Percentiles rank a stretch among this genome's conserved stretches.
Conservation (phyloP, 2,888 invertebrate genomes). For the Platerodrilus igneus region DNA sequence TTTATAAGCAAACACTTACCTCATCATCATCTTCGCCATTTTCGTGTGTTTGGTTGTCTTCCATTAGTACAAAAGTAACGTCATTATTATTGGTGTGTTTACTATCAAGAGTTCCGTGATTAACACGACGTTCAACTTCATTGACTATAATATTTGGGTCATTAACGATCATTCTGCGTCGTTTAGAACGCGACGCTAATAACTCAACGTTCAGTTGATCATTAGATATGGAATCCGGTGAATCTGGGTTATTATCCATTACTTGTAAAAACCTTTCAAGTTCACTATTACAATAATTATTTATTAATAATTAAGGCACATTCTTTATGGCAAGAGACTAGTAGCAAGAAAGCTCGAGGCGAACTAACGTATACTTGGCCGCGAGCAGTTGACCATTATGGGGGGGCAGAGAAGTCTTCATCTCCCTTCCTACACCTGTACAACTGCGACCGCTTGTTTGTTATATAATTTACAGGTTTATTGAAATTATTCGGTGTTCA, state of each 20-base stretch:
- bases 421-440: slow-evolving; percentile 37
- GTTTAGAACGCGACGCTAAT: slow-evolving; percentile 42
- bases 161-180: slow-evolving; percentile 36
- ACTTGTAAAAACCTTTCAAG: slow-evolving; percentile 10
- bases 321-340: slow-evolving; percentile 41
- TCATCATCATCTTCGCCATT: slow-evolving; percentile 43
- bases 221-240: slow-evolving; percentile 46
- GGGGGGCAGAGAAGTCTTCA: slow-evolving; percentile 34
- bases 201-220: slow-evolving; percentile 46
- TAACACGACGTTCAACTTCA: slow-evolving; percentile 21
- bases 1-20: slow-evolving; percentile 35
- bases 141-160: slow-evolving; percentile 25
- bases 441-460: slow-evolving; percentile 36
- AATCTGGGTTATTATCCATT: slow-evolving; percentile 46
- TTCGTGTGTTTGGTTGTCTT: slow-evolving; percentile 40
- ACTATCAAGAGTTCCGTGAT: slow-evolving; percentile 35
- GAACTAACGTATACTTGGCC: slow-evolving; percentile 45
- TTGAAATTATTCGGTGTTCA: no score
- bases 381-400: slow-evolving; percentile 44
- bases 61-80: slow-evolving; percentile 50
- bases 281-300: slow-evolving; percentile 24
- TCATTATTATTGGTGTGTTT: slow-evolving; percentile 46
- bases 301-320: slow-evolving; percentile 35
- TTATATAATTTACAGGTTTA: slow-evolving; percentile 40
- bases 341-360: slow-evolving; percentile 44